A percentile compares a stretch with the other conserved stretches of the same genome.
phyloP scores from a whole-genome alignment of 2,888 invertebrate genomes.

The Tricholauxania praeusta region DNA sequence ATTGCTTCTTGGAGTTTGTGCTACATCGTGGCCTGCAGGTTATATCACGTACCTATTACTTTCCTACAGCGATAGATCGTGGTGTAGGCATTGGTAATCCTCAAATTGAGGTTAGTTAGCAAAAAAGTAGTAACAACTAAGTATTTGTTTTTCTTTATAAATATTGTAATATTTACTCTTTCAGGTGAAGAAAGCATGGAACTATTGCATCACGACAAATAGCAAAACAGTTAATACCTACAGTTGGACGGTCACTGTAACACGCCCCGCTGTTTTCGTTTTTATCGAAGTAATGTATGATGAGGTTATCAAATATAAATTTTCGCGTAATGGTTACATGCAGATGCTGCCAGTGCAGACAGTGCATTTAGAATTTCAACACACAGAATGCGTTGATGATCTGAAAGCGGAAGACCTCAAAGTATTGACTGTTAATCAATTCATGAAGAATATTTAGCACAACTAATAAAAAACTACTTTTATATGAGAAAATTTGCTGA shows the following conservation, averaged over 20 bases:
- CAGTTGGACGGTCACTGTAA: constrained; percentile 59
- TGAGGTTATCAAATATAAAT: constrained; percentile 53
- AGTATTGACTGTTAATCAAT: constrained; percentile 64
- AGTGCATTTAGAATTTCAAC: constrained; percentile 58
- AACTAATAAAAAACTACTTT: neutral
- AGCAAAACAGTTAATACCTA: constrained; percentile 48
- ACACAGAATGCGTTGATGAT: constrained; percentile 49
- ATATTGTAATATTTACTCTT: constrained; percentile 9
- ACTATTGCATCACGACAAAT: constrained; percentile 47
- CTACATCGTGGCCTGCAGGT: constrained; percentile 68
- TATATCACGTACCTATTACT: constrained; percentile 77
- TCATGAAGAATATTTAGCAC: constrained; percentile 48
- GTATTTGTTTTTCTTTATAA: neutral
- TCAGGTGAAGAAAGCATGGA: constrained; percentile 58
- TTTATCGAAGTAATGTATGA: constrained; percentile 58
- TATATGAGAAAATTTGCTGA: neutral
- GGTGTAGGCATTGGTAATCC: constrained; percentile 71
- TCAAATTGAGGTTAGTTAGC: constrained; percentile 70
- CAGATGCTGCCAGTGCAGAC: constrained; percentile 60
- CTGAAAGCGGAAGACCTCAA: constrained; percentile 57
- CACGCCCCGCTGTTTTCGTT: constrained; percentile 64
- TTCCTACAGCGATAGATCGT: constrained; percentile 73
- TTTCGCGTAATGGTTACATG: constrained; percentile 66
- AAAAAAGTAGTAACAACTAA: neutral
- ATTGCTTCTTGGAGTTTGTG: constrained; percentile 67